phyloP scores from a whole-genome alignment of 2,888 invertebrate species.

The Heliconius erato region DNA sequence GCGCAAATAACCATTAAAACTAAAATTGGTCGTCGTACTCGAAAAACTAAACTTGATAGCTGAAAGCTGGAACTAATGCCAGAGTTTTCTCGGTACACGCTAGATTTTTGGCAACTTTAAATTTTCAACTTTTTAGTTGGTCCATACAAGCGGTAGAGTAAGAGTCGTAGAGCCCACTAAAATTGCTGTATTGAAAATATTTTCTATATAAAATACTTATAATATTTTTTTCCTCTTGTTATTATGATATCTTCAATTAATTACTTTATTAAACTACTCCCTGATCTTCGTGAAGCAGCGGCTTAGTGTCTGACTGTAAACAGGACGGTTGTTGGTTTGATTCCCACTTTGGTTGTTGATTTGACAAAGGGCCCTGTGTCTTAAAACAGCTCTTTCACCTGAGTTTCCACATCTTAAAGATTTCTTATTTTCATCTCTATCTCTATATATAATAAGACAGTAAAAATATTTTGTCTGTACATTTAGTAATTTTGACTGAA shows the following conservation, averaged over 20 bases:
- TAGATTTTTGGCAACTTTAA: slow-evolving; percentile 25
- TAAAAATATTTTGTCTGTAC: too few relatives aligned
- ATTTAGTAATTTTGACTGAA: too few relatives aligned
- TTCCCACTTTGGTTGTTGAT: too few relatives aligned
- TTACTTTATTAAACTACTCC: not conserved
- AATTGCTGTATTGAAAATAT: not conserved
- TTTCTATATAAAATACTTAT: not conserved
- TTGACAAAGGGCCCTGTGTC: too few relatives aligned
- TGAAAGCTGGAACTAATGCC: slow-evolving; percentile 18
- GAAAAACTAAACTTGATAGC: slow-evolving; percentile 34
- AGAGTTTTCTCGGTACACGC: slow-evolving; percentile 21
- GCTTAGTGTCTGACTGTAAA: not conserved
- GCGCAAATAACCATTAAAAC: slow-evolving; percentile 27
- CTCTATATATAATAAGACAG: too few relatives aligned
- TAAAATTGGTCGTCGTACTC: slow-evolving; percentile 18
- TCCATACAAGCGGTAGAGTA: not conserved
- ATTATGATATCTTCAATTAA: not conserved
- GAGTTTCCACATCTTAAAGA: too few relatives aligned
- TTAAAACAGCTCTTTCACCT: too few relatives aligned
- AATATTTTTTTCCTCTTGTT: not conserved
- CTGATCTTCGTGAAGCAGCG: not conserved
- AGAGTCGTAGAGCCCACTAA: not conserved
- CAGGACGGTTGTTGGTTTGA: not conserved
- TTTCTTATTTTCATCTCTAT: too few relatives aligned
- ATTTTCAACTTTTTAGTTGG: slow-evolving; percentile 11